Evolutionary conservation across 1,140 invertebrate species (phyloP).

Genomic region (Eriosoma lanigerum): DNA sequence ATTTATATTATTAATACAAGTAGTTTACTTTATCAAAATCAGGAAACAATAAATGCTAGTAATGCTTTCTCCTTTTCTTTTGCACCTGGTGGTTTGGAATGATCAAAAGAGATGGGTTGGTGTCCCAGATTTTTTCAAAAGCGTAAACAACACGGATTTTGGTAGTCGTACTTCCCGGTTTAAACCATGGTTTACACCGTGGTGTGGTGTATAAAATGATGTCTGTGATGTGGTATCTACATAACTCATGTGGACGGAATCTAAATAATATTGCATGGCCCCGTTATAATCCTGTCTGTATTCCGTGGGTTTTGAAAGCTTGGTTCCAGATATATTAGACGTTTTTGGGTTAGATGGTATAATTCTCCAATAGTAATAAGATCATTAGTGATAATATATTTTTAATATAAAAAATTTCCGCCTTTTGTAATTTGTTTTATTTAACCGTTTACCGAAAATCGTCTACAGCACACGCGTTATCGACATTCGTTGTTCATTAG

Average conservation of each 20-base stretch:
- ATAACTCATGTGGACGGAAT: too few species aligned
- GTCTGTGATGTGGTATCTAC: not conserved
- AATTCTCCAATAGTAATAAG: not conserved
- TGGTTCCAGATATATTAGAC: not conserved
- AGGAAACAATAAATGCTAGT: too few species aligned
- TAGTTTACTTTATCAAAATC: too few species aligned
- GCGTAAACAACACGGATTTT: constrained; percentile 56
- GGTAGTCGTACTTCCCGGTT: constrained; percentile 48
- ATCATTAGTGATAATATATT: not conserved
- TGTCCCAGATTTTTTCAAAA: not conserved
- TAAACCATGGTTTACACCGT: not conserved
- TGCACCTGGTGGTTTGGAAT: not conserved
- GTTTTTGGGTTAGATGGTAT: not conserved
- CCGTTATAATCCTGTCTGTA: too few species aligned
- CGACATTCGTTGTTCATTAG: too few species aligned
- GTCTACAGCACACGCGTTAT: too few species aligned
- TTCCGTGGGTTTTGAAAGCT: too few species aligned
- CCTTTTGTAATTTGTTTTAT: too few species aligned
- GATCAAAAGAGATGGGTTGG: not conserved
- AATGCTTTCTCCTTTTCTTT: not conserved
- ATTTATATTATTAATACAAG: too few species aligned
- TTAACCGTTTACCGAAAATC: too few species aligned
- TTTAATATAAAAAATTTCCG: too few species aligned
- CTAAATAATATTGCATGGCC: too few species aligned
- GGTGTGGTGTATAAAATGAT: not conserved